Base-by-base conservation (phyloP, 1,140 invertebrate species). In the Ptiloglossa arizonensis region DNA sequence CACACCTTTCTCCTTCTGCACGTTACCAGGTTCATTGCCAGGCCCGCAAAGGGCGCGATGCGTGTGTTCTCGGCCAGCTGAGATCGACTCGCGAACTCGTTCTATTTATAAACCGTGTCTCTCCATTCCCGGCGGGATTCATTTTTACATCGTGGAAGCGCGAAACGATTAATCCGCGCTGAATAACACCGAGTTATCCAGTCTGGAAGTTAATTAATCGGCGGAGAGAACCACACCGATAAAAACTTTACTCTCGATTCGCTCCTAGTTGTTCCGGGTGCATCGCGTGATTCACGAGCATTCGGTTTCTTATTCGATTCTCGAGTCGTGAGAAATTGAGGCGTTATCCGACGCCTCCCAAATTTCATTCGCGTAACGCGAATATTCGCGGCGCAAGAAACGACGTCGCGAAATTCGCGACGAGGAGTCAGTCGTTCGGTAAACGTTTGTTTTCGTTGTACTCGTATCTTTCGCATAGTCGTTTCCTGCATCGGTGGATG, bases 1-100 rank as follows among this genome's bases (percentile, higher is more conserved):
- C 50, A 48, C 22, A 57, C 38, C 54, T 86, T 82, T 79, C 80
- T 77, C 66, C 27, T 66, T 68, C 60, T 60, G n/a, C n/a, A n/a
- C n/a, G n/a, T n/a, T 19, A 24, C 15, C 8, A 41, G 27, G 54
- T 71, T 71, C 67, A 71, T 70, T 70, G 57, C 75, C 75, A 70
- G 56, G 19, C n/a, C 19, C 5, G 50, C 32, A 11, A 38, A 50
- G 5, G 22, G 15, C 22, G 24, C 22, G 29, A 73, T 27, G 6
- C 27, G 38, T 68, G 6, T 38, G 38, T 68, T 69, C 41, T 29
- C 35, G 27, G 5, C 15, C 15, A 5, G 46, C 15, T 35, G 44
- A 29, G 24, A 38, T 27, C 17, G 19, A 15, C 13, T 38, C 17
- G 2, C 2, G 0, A 13, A 35, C n/a, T 11, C 15, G 8, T 22